These are phyloP conservation scores for Drosophila parthenogenetica DNA, from an alignment of 2,888 invertebrate genomes.

Conservation along the genomic window DNA sequence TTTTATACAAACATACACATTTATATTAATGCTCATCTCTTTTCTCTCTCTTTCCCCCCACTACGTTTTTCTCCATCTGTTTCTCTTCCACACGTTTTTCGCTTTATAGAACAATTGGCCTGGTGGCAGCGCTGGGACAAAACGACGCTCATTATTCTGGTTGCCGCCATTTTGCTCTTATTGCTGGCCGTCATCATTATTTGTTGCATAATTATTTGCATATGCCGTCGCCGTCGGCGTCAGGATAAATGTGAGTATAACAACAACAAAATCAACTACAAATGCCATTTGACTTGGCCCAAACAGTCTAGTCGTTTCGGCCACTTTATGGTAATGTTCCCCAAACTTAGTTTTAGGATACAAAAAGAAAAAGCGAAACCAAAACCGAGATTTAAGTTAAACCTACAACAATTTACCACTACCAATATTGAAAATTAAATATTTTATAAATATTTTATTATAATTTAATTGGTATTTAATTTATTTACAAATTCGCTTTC, in stretches of 20 bases:
- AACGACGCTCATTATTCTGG: conserved; percentile 91
- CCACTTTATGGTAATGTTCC: conserved; percentile 35
- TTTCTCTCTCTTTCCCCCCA: conserved; percentile 9
- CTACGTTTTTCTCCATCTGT: background rate
- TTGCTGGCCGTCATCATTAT: conserved; percentile 91
- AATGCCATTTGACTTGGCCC: conserved; percentile 8
- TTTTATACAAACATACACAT: background rate
- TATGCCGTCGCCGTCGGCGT: conserved; percentile 92
- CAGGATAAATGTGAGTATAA: conserved; percentile 85
- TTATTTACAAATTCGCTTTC: conserved; percentile 18
- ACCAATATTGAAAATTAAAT: conserved; percentile 17
- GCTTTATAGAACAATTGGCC: conserved; percentile 88
- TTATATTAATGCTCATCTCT: conserved; percentile 28
- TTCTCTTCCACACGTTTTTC: background rate
- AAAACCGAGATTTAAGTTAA: conserved; percentile 27
- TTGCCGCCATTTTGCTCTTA: conserved; percentile 89
- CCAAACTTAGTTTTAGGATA: conserved; percentile 70
- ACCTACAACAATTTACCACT: conserved; percentile 12
- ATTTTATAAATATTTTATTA: conserved; percentile 4
- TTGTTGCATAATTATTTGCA: conserved; percentile 93
- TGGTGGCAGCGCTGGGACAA: conserved; percentile 93
- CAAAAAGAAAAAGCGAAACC: conserved; percentile 27
- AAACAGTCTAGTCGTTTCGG: conserved; percentile 18
- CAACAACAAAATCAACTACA: conserved; percentile 32
- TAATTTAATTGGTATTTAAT: conserved; percentile 4